Evolutionary conservation across 2,113 vertebrate genomes (phyloP).

Genomic region (Microcebus griseorufus): DNA sequence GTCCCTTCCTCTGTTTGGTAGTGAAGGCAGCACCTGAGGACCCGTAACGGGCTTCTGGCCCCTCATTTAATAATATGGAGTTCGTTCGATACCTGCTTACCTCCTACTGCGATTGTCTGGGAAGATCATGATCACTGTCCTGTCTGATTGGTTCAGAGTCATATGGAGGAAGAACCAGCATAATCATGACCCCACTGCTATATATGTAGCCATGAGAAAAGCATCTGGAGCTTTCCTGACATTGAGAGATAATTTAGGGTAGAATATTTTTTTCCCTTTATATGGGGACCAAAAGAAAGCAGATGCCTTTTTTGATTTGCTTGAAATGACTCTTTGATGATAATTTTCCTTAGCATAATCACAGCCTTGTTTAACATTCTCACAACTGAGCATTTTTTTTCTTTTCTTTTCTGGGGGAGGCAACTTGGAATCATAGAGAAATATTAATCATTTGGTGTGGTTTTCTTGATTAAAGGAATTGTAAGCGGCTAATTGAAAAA

Average conservation of each 20-base stretch:
- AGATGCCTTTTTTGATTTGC: background rate
- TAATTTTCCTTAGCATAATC: conserved; percentile 57
- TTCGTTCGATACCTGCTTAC: background rate
- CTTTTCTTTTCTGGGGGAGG: background rate
- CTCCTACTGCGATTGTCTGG: background rate
- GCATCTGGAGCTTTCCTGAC: background rate
- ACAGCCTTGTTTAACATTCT: conserved; percentile 5
- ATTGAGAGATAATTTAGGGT: background rate
- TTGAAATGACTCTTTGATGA: conserved; percentile 8
- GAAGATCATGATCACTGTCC: background rate
- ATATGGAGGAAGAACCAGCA: background rate
- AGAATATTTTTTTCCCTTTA: background rate
- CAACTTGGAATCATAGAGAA: conserved; percentile 49
- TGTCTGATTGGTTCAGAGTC: background rate
- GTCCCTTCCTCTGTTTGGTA: background rate
- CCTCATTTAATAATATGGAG: background rate
- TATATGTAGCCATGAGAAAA: background rate
- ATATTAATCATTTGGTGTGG: conserved; percentile 57
- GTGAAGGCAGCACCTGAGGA: background rate
- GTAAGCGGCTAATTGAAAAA: conserved; percentile 60
- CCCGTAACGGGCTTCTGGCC: background rate
- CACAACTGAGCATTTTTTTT: conserved; percentile 26
- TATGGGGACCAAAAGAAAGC: background rate
- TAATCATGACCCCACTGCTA: background rate
- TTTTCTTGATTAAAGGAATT: conserved; percentile 73